Base-by-base conservation (phyloP, 2,888 invertebrate genomes). In the Pyrrhosoma nymphula region DNA sequence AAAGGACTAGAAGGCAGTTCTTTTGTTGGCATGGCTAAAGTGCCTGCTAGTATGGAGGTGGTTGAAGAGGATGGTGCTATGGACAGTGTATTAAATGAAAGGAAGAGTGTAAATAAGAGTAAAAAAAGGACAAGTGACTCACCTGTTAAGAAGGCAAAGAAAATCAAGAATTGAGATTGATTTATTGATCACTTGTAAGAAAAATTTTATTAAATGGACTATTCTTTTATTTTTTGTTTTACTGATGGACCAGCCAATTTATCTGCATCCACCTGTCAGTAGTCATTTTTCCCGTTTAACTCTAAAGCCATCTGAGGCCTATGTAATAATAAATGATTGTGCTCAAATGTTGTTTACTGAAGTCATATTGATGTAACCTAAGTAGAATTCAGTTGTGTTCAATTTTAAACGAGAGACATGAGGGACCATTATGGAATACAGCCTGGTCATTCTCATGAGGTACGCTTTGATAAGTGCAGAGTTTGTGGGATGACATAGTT, bases 1-100 rank as follows among this genome's bases (percentile, higher is more conserved):
- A 97, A 97, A 96, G 97, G 97, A 82, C 96, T 97, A 1, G 96
- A 96, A 95, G 95, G 96, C 39, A 96, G 97, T 90, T 96, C 96
- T n/a, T 97, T 97, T 95, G 96, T 95, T 95, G 30, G 95, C 91
- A 95, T 95, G 30, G 75, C 95, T 39, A 90, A 95, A n/a, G 95
- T 95, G 0, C 96, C 96, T 88, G 95, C 95, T 6, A 47, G n/a
- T 55, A 63, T 91, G 91, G 63, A 91, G 16, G 63, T 20, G 8
- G 8, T 47, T 47, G 69, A 60, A 12, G 39, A 93, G 0, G 93
- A 93, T 26, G n/a, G 39, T 60, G 69, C 35, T 39, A 26, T 55
- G 47, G 69, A 93, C 63, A 75, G 26, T 69, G 39, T 35, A 93
- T 47, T 93, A 18, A n/a, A 16, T 23, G 55, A 47, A 35, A n/a